Base-by-base conservation (phyloP, 1,140 invertebrate genomes). In the Drosophila prosaltans region DNA sequence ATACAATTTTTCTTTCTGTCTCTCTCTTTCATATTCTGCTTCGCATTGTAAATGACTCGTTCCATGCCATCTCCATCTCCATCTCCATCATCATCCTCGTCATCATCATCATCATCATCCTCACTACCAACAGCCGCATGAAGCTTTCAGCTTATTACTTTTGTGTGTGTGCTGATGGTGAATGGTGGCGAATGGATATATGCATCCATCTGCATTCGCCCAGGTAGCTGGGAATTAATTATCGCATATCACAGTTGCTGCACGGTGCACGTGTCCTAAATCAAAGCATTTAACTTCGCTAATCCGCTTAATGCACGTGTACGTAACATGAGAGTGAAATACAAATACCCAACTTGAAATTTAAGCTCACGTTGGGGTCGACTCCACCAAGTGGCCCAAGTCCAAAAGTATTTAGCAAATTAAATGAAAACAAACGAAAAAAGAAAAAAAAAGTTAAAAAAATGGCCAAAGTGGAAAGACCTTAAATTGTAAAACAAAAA, bases 101-200 rank as follows among this genome's bases (percentile, higher is more conserved):
- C 81, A 74, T 85, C 78, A 84, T 65, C 64, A 69, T 69, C 66
- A 55, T 8, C 51, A 64, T 43, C 65, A 39, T 26, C 60, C 39
- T 8, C 40, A n/a, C 3, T 4, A 45, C 10, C 11, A 32, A 5
- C 54, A 32, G 54, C 54, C 32, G 36, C 8, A 39, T 28, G 54
- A 60, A 48, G 83, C 84, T 86, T 88, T 86, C 83, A 86, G 83
- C 83, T 86, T 83, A 86, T 86, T 86, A 86, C 83, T 88, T 83
- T 69, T 63, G 65, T 82, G 62, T 71, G 24, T 71, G 24, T 62
- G 66, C 45, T 45, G 39, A 26, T 48, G 43, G 26, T 48, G 43
- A n/a, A 55, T 41, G 59, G 28, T 66, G 74, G 48, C 57, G 39
- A 41, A 48, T 62, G 39, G 59, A 51, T 54, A 61, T 66, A 63